Conservation (phyloP, 2,113 vertebrate genomes). For the Vidua macroura region DNA sequence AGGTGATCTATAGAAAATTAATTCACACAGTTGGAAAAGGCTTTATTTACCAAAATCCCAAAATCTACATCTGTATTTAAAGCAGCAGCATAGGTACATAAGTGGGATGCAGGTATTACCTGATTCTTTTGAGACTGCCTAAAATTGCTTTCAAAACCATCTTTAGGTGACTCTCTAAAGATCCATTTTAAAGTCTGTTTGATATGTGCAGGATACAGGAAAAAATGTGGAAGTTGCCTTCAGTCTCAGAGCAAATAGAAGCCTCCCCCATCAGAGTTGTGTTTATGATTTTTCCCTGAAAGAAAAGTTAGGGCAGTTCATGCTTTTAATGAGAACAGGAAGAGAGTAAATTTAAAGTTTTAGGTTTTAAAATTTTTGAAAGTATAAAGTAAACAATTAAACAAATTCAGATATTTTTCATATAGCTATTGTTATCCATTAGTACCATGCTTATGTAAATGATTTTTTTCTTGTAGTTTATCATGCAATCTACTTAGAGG, state of each 20-base stretch:
- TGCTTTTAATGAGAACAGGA: not conserved
- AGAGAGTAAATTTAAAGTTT: not conserved
- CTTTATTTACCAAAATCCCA: not conserved
- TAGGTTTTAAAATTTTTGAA: not conserved
- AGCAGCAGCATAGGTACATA: not conserved
- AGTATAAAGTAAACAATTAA: not conserved
- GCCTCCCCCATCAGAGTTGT: not conserved
- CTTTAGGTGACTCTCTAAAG: not conserved
- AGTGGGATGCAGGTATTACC: not conserved
- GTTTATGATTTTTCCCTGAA: not conserved
- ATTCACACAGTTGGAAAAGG: not conserved
- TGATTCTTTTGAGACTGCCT: not conserved
- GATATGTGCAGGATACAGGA: not conserved
- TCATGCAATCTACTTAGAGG: conserved; percentile 93
- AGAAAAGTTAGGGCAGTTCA: not conserved
- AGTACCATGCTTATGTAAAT: not conserved
- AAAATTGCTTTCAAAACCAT: not conserved
- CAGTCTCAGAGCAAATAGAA: not conserved
- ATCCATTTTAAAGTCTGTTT: not conserved
- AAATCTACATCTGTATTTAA: not conserved
- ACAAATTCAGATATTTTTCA: not conserved
- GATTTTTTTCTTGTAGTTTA: conserved; percentile 76
- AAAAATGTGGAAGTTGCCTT: not conserved
- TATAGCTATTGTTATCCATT: not conserved
- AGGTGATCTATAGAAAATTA: not conserved